Percentiles rank a stretch among this genome's conserved stretches.
Conservation (phyloP, 2,888 invertebrate genomes). For the Trichopria drosophilae region DNA sequence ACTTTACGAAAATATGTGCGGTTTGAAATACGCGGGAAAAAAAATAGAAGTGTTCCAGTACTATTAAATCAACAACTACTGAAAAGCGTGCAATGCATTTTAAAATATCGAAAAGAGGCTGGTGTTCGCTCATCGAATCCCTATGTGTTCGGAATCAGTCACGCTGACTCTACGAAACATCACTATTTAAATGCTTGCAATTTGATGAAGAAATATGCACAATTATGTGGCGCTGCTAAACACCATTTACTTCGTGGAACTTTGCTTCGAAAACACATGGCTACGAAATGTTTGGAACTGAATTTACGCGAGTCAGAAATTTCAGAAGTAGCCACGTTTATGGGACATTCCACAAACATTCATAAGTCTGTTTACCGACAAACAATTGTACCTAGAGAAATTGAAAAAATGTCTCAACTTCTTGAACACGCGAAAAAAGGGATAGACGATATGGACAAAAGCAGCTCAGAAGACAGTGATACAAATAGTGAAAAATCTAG, state of each 20-base stretch:
- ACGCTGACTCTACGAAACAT: background rate
- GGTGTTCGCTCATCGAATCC: constrained; percentile 20
- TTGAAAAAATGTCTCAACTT: constrained; percentile 32
- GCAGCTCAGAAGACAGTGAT: background rate
- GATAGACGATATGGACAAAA: no score
- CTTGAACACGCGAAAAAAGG: constrained; percentile 28
- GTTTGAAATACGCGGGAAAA: constrained; percentile 30
- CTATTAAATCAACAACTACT: constrained; percentile 14
- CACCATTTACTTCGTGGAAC: constrained; percentile 25
- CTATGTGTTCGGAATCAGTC: constrained; percentile 27
- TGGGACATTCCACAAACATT: constrained; percentile 21
- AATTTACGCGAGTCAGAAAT: constrained; percentile 24
- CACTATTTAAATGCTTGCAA: constrained; percentile 8
- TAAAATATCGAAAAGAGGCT: constrained; percentile 18
- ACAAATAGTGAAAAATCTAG: background rate
- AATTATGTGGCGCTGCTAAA: constrained; percentile 22
- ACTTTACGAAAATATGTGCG: constrained; percentile 26
- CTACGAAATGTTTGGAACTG: constrained; percentile 18
- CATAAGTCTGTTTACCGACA: constrained; percentile 20
- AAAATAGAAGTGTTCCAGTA: constrained; percentile 27
- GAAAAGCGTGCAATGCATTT: constrained; percentile 12
- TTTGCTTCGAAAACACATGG: constrained; percentile 26
- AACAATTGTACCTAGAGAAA: constrained; percentile 33
- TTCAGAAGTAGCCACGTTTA: constrained; percentile 18
- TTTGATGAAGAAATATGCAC: constrained; percentile 13